These are phyloP conservation scores for Chiroxiphia lanceolata DNA, from an alignment of 2,797 vertebrate species.

Conservation along the genomic window DNA sequence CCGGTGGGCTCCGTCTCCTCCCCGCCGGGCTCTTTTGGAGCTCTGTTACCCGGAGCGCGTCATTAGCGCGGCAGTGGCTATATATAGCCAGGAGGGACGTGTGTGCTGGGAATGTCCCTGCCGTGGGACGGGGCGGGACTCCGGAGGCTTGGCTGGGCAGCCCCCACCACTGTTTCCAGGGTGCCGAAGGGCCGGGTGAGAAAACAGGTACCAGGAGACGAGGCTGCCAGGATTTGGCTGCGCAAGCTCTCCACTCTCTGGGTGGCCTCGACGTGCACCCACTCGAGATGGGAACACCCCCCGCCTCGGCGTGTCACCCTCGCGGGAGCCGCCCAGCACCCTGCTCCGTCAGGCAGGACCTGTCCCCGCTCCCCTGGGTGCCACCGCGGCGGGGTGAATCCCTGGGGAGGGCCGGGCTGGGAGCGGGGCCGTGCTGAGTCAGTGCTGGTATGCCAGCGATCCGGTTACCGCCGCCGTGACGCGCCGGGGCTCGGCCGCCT, in stretches of 20 bases:
- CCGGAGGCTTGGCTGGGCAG: background rate
- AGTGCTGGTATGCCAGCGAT: conserved; percentile 39
- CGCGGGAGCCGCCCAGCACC: background rate
- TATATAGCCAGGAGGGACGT: background rate
- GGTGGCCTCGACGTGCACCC: background rate
- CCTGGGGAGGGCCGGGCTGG: background rate
- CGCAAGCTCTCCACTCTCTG: background rate
- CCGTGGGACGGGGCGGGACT: rapidly evolving
- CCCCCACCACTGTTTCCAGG: background rate
- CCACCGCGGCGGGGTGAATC: background rate
- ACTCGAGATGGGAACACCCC: background rate
- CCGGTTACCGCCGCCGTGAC: background rate
- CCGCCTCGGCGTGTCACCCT: rapidly evolving
- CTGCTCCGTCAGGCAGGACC: background rate
- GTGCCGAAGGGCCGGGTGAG: background rate
- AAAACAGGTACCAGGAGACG: rapidly evolving
- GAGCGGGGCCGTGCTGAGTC: conserved; percentile 36
- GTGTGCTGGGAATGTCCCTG: background rate
- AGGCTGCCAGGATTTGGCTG: background rate
- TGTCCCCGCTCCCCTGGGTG: background rate
- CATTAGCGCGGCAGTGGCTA: background rate
- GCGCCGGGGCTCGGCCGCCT: background rate
- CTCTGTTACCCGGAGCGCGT: background rate
- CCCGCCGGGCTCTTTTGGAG: background rate
- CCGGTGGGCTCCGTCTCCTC: background rate